phyloP scores from a whole-genome alignment of 2,113 vertebrate species.

The Perca flavescens region DNA sequence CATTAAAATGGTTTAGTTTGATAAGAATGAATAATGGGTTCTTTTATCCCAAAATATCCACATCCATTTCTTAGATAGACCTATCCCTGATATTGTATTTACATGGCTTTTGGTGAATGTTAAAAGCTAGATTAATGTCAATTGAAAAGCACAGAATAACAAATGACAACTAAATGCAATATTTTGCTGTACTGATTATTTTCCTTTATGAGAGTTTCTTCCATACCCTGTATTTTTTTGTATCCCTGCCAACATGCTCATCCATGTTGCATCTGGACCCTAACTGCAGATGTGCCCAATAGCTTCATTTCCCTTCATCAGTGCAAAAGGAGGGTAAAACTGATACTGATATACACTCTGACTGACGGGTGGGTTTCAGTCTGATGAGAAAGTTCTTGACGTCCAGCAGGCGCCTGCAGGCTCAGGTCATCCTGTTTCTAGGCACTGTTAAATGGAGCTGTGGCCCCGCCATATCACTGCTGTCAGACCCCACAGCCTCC shows the following conservation, averaged over 20 bases:
- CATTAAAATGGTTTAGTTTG: background rate
- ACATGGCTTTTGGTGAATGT: background rate
- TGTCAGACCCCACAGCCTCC: slow-evolving; percentile 55
- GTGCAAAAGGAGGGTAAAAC: slow-evolving; percentile 44
- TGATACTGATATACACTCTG: slow-evolving; percentile 24
- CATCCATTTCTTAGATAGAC: background rate
- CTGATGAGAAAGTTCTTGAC: slow-evolving; percentile 50
- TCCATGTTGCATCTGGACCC: slow-evolving; percentile 48
- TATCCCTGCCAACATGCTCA: slow-evolving; percentile 53
- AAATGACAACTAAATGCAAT: slow-evolving; percentile 23
- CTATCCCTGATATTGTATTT: background rate
- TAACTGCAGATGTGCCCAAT: slow-evolving; percentile 59
- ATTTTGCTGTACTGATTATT: slow-evolving; percentile 44
- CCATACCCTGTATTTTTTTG: slow-evolving; percentile 49
- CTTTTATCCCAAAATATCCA: background rate
- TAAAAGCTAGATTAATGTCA: slow-evolving; percentile 10
- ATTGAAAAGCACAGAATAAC: background rate
- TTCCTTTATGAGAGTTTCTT: slow-evolving; percentile 37
- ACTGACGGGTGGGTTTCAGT: slow-evolving; percentile 34
- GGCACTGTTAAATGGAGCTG: slow-evolving; percentile 60
- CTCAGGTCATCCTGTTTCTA: slow-evolving; percentile 50
- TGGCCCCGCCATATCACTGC: slow-evolving; percentile 34
- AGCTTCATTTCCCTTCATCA: slow-evolving; percentile 57
- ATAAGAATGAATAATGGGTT: background rate
- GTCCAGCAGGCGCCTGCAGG: slow-evolving; percentile 25